Evolutionary conservation across 1,140 invertebrate genomes (phyloP), one percentile per base, ranked within the genome.

Genomic region (Macrobrachium rosenbergii): DNA sequence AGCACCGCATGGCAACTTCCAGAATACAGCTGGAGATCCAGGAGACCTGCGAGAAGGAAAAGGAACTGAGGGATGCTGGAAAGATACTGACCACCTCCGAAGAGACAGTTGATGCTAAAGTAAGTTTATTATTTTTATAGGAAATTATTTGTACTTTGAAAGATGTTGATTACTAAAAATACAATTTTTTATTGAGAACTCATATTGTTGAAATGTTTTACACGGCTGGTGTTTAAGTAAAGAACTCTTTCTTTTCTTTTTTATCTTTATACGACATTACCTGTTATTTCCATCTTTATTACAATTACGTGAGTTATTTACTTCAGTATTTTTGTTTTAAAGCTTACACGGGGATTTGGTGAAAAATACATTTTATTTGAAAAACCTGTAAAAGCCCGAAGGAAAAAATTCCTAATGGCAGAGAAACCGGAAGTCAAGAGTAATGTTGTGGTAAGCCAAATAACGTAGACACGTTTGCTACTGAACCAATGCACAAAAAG

Each of bases 21-120:
- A 90, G 92, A 59, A 92, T 93, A 60, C 93, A 93, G 88, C 90
- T 91, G 75, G 93, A 93, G 88, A 93, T 93, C 73, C 90, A 92
- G 78, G 92, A 93, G 86, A 92, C 92, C 23, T 92, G 91, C 52
- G 90, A 92, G 86, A 87, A 92, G 79, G 93, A 93, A 86, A 90
- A 91, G 63, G 92, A 92, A 63, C 90, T 93, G 16, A 87, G 91
- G 21, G 90, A 90, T 21, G 90, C 90, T 73, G 92, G 92, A n/a
- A 90, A 90, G 37, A 92, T 92, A 19, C 89, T 90, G 64, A 92
- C 92, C 11, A 92, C 91, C 16, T 92, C 92, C 12, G 91, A 92
- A 75, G 92, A 92, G 45, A 89, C 91, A 2, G 91, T 91, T 16
- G 92, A 92, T 82, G 87, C 89, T 12, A 92, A 92, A 89, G 91